These are phyloP conservation scores for Lacerta viridis DNA, from an alignment of 2,797 vertebrate species.

Conservation along the genomic window DNA sequence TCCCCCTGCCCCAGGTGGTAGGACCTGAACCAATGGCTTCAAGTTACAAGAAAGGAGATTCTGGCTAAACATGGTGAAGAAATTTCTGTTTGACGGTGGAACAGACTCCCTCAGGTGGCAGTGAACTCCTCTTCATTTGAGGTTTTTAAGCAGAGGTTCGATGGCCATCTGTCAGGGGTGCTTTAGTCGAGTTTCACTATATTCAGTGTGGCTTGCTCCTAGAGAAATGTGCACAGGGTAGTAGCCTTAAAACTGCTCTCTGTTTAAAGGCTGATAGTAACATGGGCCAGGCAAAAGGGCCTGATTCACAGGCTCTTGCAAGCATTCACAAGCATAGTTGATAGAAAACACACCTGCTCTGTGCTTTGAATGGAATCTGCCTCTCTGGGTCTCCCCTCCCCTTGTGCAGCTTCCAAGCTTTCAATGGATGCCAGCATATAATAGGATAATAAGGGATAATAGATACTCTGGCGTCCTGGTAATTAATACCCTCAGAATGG, in stretches of 20 bases:
- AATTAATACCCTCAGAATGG: conserved; percentile 26
- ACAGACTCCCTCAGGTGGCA: no score
- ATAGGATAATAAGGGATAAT: conserved; percentile 23
- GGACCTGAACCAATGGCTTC: no score
- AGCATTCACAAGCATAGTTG: neutral
- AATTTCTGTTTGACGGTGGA: no score
- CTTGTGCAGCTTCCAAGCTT: conserved; percentile 1
- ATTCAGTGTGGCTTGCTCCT: no score
- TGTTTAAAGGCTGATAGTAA: neutral
- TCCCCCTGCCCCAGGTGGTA: no score
- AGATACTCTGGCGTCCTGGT: conserved; percentile 18
- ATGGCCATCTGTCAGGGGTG: neutral
- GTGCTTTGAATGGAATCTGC: conserved; percentile 6
- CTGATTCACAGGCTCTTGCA: neutral
- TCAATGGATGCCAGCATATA: conserved; percentile 15
- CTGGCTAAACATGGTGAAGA: no score
- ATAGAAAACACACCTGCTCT: neutral
- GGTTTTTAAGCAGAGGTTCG: neutral
- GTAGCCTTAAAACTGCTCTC: neutral
- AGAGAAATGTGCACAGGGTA: neutral
- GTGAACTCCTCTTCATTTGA: no score
- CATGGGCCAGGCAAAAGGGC: neutral
- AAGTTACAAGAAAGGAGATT: no score
- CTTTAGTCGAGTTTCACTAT: no score
- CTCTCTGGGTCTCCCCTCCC: neutral